Conservation (phyloP, 1,140 invertebrate genomes). For the Helicoverpa zea region DNA sequence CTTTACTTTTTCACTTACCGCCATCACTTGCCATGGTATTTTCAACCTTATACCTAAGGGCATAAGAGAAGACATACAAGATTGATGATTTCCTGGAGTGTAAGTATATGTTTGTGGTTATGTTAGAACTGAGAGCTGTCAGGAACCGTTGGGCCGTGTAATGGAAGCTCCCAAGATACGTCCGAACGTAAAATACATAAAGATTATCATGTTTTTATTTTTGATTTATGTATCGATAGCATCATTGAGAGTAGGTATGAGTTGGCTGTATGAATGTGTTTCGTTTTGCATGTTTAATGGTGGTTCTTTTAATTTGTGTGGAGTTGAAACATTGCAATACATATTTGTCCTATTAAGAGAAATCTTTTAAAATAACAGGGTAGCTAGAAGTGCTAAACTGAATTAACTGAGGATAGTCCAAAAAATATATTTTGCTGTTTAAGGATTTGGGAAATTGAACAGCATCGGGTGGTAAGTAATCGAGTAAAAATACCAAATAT, state of each 20-base stretch:
- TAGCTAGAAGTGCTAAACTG: too few species aligned
- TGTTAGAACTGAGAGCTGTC: constrained; percentile 49
- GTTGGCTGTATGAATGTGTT: constrained; percentile 14
- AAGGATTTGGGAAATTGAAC: too few species aligned
- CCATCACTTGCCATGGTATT: neutral
- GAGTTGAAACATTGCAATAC: too few species aligned
- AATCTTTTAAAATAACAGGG: too few species aligned
- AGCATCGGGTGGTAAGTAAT: too few species aligned
- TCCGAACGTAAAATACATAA: constrained; percentile 21
- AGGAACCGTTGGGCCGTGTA: constrained; percentile 55
- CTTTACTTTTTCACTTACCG: neutral
- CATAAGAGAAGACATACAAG: neutral
- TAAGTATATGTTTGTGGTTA: neutral
- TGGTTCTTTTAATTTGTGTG: too few species aligned
- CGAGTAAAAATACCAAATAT: too few species aligned
- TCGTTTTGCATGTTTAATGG: neutral
- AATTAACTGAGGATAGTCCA: too few species aligned
- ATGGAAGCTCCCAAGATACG: constrained; percentile 65
- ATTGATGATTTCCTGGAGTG: neutral
- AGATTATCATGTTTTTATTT: constrained; percentile 35
- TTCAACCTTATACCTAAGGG: neutral
- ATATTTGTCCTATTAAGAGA: too few species aligned
- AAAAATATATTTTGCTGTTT: too few species aligned
- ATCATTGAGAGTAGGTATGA: neutral
- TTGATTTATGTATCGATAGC: constrained; percentile 17